Conservation (phyloP, 64 coral and sea anemone species). For the Anthopleura sola region DNA sequence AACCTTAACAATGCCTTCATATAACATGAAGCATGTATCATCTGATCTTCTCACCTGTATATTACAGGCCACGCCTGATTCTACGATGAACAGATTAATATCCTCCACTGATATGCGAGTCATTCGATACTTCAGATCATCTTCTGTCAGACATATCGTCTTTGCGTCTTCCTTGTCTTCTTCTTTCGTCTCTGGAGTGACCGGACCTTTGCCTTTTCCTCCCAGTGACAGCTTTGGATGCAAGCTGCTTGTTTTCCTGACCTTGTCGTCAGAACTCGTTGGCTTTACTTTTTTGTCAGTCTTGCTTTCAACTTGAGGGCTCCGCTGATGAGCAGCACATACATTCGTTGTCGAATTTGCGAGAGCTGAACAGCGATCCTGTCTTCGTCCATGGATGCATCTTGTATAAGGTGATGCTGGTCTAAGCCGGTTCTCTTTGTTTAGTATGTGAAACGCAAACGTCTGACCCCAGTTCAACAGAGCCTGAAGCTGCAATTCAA, state of each 20-base stretch:
- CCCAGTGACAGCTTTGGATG: neutral
- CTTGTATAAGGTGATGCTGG: conserved; percentile 57
- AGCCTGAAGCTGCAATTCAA: conserved; percentile 34
- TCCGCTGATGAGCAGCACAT: neutral
- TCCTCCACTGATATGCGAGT: conserved; percentile 83
- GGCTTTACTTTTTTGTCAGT: neutral
- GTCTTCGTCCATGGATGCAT: conserved; percentile 85
- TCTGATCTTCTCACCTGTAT: conserved; percentile 50
- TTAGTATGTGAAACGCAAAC: conserved; percentile 85
- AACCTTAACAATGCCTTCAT: too few relatives aligned
- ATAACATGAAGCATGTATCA: too few relatives aligned
- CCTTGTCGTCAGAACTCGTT: neutral
- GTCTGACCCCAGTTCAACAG: conserved; percentile 77
- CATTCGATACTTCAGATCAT: conserved; percentile 91
- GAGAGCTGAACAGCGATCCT: conserved; percentile 43
- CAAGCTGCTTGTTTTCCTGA: neutral
- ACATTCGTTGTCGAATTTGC: neutral
- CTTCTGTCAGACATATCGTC: conserved; percentile 74
- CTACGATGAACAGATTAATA: conserved; percentile 83
- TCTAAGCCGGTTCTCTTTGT: conserved; percentile 82
- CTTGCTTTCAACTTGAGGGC: neutral
- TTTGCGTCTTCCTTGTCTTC: conserved; percentile 11
- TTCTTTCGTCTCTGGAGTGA: conserved; percentile 11
- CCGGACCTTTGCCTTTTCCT: neutral
- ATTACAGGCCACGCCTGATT: conserved; percentile 85